phyloP scores from a whole-genome alignment of 2,888 invertebrate genomes.

The Drosophila stalkeri region DNA sequence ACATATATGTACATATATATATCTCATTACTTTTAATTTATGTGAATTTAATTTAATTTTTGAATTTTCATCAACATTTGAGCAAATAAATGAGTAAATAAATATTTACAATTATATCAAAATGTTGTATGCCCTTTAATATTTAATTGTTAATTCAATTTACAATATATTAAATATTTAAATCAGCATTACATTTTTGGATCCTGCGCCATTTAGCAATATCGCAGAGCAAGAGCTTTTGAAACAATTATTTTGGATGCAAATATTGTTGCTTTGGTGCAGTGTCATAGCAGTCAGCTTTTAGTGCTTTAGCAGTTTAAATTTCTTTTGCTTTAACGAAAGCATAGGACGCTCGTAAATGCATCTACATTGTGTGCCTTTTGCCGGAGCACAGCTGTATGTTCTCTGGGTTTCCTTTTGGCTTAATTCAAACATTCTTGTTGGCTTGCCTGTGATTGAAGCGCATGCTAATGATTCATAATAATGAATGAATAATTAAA shows the following conservation, averaged over 20 bases:
- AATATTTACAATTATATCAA: no score
- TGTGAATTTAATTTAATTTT: no score
- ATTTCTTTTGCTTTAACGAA: background rate
- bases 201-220: background rate
- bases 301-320: background rate
- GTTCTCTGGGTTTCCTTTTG: background rate
- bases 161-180: background rate
- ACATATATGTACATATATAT: no score
- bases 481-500: constrained; percentile 17
- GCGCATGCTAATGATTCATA: no score
- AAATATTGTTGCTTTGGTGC: no score
- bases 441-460: background rate
- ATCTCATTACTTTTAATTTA: no score
- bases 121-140: no score
- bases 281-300: constrained; percentile 2
- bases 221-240: background rate
- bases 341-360: background rate
- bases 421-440: background rate
- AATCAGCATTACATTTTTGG: background rate
- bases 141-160: no score
- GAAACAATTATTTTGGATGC: background rate
- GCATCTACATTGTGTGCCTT: constrained; percentile 7
- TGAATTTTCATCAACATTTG: no score
- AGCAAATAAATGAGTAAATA: no score
- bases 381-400: background rate